These are phyloP conservation scores for Peromyscus polionotus DNA, from an alignment of 2,113 vertebrate species.

Conservation along the genomic window DNA sequence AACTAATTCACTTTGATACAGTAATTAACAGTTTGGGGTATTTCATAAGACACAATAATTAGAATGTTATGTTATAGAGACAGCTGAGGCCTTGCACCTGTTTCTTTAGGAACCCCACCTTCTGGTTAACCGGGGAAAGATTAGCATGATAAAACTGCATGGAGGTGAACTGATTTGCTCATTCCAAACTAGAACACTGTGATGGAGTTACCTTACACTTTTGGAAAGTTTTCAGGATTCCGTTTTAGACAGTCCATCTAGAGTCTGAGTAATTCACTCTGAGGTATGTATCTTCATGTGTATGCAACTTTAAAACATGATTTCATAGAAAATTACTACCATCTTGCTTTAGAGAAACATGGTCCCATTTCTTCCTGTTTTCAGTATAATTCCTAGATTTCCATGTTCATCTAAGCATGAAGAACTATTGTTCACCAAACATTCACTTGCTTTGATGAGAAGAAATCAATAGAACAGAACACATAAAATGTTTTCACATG, in stretches of 20 bases:
- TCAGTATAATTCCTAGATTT: neutral
- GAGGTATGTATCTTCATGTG: neutral
- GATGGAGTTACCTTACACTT: neutral
- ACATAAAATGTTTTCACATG: neutral
- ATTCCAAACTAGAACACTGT: neutral
- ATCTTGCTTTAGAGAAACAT: constrained; percentile 29
- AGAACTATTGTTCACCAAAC: neutral
- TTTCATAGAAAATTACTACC: neutral
- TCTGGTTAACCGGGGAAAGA: constrained; percentile 31
- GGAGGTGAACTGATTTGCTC: constrained; percentile 27
- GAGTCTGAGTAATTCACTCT: neutral
- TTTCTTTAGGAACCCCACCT: constrained; percentile 9
- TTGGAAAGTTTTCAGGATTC: constrained; percentile 17
- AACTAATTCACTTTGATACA: constrained; percentile 32
- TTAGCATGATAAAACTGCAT: neutral
- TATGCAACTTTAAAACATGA: neutral
- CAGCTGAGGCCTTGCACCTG: neutral
- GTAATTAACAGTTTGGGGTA: neutral
- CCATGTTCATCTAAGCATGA: neutral
- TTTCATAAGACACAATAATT: neutral
- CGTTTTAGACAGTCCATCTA: neutral
- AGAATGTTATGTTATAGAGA: constrained; percentile 28
- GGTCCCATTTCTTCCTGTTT: neutral
- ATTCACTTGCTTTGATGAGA: neutral
- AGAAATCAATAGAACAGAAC: neutral